Conservation (phyloP, 2,888 invertebrate genomes). For the Clivina fossor region DNA sequence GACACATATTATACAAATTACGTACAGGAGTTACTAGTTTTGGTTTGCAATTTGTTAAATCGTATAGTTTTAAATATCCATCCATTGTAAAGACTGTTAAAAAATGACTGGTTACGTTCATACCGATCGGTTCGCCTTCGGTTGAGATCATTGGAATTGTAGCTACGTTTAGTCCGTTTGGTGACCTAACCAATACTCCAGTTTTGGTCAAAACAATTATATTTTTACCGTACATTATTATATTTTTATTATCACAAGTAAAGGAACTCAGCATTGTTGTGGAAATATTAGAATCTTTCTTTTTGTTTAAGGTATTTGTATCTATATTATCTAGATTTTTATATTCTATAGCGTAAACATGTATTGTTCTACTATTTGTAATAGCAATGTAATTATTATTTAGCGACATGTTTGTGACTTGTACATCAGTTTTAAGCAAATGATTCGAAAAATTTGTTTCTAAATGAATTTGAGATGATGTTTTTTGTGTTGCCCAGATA, state of each 20-base stretch:
- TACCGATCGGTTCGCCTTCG: conserved; percentile 85
- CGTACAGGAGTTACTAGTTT: conserved; percentile 78
- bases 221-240: conserved; percentile 72
- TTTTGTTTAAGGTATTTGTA: not conserved
- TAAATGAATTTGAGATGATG: conserved; percentile 75
- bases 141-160: conserved; percentile 54
- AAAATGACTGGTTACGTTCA: conserved; percentile 80
- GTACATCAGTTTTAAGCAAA: conserved; percentile 68
- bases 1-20: conserved; percentile 77
- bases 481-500: conserved; percentile 81
- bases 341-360: conserved; percentile 60
- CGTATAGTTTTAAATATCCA: conserved; percentile 87
- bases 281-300: conserved; percentile 42
- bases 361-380: conserved; percentile 73
- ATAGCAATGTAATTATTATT: conserved; percentile 74
- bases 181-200: conserved; percentile 61
- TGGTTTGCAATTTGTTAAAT: conserved; percentile 85
- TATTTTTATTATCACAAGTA: conserved; percentile 68
- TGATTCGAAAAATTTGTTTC: conserved; percentile 49
- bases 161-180: conserved; percentile 57
- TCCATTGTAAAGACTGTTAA: conserved; percentile 85
- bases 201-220: conserved; percentile 66
- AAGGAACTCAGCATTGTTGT: conserved; percentile 63
- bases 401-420: conserved; percentile 74
- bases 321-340: conserved; percentile 42